phyloP scores from a whole-genome alignment of 2,797 vertebrate species.

The Lepus townsendii region DNA sequence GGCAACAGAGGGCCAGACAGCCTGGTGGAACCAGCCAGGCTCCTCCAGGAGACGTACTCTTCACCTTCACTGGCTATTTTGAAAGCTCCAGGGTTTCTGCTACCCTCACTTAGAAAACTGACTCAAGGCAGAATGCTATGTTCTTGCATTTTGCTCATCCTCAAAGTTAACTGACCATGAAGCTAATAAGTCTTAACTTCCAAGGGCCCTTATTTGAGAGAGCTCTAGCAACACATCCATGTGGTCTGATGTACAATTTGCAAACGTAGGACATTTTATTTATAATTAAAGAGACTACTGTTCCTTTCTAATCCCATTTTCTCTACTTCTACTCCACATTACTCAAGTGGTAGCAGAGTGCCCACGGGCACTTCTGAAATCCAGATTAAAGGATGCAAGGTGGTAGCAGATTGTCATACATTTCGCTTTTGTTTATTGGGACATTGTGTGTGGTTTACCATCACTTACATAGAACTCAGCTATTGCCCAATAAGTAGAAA shows the following conservation, averaged over 20 bases:
- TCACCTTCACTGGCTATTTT: neutral
- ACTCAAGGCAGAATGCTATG: neutral
- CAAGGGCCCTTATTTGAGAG: neutral
- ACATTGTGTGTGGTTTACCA: neutral
- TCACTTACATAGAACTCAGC: neutral
- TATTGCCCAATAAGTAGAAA: neutral
- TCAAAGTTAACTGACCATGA: neutral
- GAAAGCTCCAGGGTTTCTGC: neutral
- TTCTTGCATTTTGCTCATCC: neutral
- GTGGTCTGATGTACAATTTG: neutral
- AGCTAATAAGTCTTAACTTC: neutral
- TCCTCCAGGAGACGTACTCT: neutral
- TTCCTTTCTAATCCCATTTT: neutral
- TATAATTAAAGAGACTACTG: neutral
- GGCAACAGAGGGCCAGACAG: neutral
- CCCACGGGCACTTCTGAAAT: neutral
- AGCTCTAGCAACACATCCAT: neutral
- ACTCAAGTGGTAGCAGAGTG: neutral
- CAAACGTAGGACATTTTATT: neutral
- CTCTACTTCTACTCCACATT: neutral
- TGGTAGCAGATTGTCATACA: neutral
- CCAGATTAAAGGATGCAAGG: neutral
- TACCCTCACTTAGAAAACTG: neutral
- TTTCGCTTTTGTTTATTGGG: neutral
- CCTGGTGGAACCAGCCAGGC: neutral